Conservation (phyloP, 2,888 invertebrate species). For the Mythimna pallens region DNA sequence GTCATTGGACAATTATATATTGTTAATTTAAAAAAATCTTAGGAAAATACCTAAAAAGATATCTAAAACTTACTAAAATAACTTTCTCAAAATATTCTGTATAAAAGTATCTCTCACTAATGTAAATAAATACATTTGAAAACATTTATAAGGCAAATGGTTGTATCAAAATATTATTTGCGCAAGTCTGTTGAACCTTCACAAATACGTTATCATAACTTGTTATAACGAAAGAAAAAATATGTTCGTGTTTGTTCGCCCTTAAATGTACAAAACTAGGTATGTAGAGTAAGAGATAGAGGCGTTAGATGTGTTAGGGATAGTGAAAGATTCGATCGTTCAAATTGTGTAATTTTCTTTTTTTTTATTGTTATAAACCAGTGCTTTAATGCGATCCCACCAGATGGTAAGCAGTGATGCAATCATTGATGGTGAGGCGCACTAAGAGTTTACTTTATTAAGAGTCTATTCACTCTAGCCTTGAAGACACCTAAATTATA, state of each 20-base stretch:
- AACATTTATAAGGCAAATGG: constrained; percentile 73
- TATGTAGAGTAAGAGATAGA: constrained; percentile 62
- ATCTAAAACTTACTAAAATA: constrained; percentile 15
- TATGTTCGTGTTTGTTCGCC: constrained; percentile 80
- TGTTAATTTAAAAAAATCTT: no score
- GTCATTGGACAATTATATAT: no score
- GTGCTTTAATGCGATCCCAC: no score
- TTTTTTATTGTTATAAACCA: no score
- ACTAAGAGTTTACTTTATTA: no score
- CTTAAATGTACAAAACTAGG: constrained; percentile 70
- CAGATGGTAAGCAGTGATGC: no score
- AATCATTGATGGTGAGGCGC: no score
- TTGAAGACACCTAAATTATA: no score
- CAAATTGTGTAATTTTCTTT: no score
- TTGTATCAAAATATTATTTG: constrained; percentile 78
- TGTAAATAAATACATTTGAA: constrained; percentile 62
- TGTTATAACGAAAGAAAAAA: constrained; percentile 80
- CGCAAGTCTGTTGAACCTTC: constrained; percentile 77
- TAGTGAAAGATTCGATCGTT: no score
- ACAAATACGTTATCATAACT: constrained; percentile 84
- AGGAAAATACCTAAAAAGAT: no score
- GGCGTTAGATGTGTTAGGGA: not conserved
- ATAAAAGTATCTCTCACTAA: constrained; percentile 48
- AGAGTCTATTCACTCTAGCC: no score
- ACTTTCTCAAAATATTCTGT: constrained; percentile 19